These are phyloP conservation scores for Anodontia alba DNA, from an alignment of 2,888 invertebrate genomes.

Conservation along the genomic window DNA sequence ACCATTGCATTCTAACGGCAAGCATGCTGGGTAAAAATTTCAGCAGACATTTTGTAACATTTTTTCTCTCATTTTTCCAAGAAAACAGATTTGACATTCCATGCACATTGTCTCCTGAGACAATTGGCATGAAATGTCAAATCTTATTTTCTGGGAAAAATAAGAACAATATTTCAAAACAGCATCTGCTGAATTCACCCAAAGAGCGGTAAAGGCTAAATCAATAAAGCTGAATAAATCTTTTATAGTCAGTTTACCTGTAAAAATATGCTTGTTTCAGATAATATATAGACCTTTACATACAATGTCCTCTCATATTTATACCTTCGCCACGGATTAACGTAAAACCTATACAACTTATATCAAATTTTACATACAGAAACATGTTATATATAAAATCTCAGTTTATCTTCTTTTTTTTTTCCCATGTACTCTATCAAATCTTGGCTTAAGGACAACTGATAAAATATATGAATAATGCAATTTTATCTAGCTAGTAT, in stretches of 20 bases:
- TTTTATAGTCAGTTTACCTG: slow-evolving; percentile 67
- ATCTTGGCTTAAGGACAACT: neutral
- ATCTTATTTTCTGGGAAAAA: too few species aligned
- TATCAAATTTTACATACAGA: neutral
- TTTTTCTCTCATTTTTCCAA: too few species aligned
- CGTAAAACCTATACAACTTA: neutral
- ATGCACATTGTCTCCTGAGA: too few species aligned
- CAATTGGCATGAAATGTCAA: too few species aligned
- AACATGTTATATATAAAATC: slow-evolving; percentile 1
- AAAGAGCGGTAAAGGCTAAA: too few species aligned
- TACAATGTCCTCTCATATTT: slow-evolving; percentile 5
- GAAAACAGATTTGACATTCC: too few species aligned
- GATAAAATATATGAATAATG: slow-evolving; percentile 17
- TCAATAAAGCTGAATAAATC: slow-evolving; percentile 77
- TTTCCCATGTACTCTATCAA: neutral
- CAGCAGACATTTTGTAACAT: too few species aligned
- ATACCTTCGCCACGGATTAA: neutral
- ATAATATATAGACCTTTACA: slow-evolving; percentile 11
- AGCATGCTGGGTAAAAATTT: too few species aligned
- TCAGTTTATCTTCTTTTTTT: slow-evolving; percentile 5
- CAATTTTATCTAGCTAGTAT: neutral
- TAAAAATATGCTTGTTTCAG: slow-evolving; percentile 64
- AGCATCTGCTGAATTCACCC: too few species aligned
- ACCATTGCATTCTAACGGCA: slow-evolving; percentile 28
- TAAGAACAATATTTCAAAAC: too few species aligned